These are phyloP conservation scores for Siniperca obscura DNA, from an alignment of 2,797 vertebrate species.

Conservation along the genomic window DNA sequence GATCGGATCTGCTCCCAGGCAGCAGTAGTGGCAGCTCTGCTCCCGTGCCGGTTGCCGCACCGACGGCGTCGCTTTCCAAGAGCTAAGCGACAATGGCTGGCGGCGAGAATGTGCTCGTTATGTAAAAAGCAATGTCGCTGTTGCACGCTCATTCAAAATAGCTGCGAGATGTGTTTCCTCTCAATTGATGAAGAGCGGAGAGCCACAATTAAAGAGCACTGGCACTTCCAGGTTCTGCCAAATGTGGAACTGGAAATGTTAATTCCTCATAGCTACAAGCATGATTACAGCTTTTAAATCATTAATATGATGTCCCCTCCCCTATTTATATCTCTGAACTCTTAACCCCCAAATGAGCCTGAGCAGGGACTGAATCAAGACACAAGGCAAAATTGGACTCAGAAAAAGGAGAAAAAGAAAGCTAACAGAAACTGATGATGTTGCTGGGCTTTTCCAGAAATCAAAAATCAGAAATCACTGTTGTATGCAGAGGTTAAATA, in stretches of 20 bases:
- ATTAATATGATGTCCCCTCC: slow-evolving; percentile 1
- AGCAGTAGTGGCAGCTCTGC: slow-evolving; percentile 62
- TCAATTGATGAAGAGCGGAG: slow-evolving; percentile 48
- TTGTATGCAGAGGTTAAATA: slow-evolving; percentile 27
- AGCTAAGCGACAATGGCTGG: slow-evolving; percentile 74
- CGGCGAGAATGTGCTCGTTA: slow-evolving; percentile 67
- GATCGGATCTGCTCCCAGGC: slow-evolving; percentile 77
- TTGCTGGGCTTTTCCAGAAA: slow-evolving; percentile 17
- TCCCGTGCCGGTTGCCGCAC: slow-evolving; percentile 65
- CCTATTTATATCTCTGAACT: slow-evolving; percentile 19
- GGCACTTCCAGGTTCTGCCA: slow-evolving; percentile 46
- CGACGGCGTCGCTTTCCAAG: slow-evolving; percentile 70
- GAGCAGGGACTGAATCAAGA: background rate
- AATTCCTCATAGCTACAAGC: slow-evolving; percentile 36
- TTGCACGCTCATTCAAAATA: slow-evolving; percentile 68
- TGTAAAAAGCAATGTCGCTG: slow-evolving; percentile 61
- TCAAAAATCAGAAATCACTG: background rate
- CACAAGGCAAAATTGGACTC: background rate
- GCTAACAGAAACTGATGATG: background rate
- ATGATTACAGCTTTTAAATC: slow-evolving; percentile 38
- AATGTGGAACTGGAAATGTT: slow-evolving; percentile 39
- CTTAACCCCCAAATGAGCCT: slow-evolving; percentile 9
- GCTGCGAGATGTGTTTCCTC: slow-evolving; percentile 66
- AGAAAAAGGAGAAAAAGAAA: background rate
- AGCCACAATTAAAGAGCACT: slow-evolving; percentile 51